Base-by-base conservation (phyloP, 2,888 invertebrate genomes). In the Andrena trimmerana region DNA sequence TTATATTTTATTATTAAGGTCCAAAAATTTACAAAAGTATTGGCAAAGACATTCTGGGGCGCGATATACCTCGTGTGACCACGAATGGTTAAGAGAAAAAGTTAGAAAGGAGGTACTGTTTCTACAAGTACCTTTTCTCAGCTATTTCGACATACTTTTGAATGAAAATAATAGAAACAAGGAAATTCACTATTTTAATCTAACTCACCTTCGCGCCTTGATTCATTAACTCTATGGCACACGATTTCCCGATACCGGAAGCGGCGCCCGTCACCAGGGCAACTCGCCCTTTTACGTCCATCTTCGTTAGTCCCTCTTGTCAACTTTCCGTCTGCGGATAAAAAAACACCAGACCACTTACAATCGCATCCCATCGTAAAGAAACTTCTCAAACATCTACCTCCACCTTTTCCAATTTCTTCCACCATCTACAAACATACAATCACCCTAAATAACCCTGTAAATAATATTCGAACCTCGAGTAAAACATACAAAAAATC, bases 241-340 rank as follows among this genome's bases (percentile, higher is more conserved):
- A 97, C n/a, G 96, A 96, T 81, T 96, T 95, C 1, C 97, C 97
- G 87, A 97, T 96, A 75, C 97, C 97, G 68, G 96, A 96, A 20
- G 97, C 97, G 67, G 96, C 97, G 48, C 97, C 97, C 33, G 97
- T 97, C 75, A 97, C 96, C 83, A 97, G 94, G 62, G 96, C 97
- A 78, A 97, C 96, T 94, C 96, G 96, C 86, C 97, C 97, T 94
- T 96, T 97, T 84, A 97, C 94, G 92, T 97, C 97, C 97, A 97
- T 97, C 70, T 87, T 87, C 66, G 62, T 33, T 76, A 75, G 31
- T 63, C 66, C 75, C 57, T 71, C 4, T 27, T 29, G 65, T 73
- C 70, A 72, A 73, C 48, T 76, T 48, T 66, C 36, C 66, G 77
- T 60, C 86, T 87, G 80, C 10, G 57, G 42, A 65, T 10, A 29